Conservation (phyloP, 2,113 vertebrate genomes). For the Pipra filicauda region DNA sequence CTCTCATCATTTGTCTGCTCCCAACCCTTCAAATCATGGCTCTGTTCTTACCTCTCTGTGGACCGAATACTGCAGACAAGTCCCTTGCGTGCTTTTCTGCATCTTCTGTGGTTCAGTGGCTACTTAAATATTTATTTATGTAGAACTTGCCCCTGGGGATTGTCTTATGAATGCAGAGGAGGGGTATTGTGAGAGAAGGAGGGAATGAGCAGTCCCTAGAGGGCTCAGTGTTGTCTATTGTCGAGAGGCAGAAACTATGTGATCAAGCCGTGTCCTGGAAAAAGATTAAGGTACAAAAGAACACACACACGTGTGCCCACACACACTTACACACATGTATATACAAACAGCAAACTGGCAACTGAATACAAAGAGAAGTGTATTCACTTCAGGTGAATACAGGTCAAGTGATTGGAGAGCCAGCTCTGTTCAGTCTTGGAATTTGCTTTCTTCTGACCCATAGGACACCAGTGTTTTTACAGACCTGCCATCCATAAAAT, state of each 20-base stretch:
- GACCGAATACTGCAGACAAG: neutral
- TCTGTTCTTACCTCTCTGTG: neutral
- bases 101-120: neutral
- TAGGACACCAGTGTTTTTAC: neutral
- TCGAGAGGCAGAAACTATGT: neutral
- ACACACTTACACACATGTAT: neutral
- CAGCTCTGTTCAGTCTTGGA: neutral
- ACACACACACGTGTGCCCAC: neutral
- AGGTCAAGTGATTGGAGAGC: neutral
- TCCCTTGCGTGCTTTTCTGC: neutral
- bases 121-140: slow-evolving; percentile 57
- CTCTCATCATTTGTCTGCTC: neutral
- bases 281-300: neutral
- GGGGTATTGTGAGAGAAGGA: neutral
- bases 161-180: slow-evolving; percentile 6
- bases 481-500: neutral
- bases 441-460: neutral
- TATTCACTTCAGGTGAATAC: too few species aligned
- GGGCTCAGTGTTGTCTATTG: neutral
- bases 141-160: slow-evolving; percentile 5
- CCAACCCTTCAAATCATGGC: neutral
- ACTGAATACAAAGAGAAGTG: neutral
- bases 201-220: neutral
- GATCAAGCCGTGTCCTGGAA: neutral
- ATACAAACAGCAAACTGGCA: neutral